Evolutionary conservation across 2,888 invertebrate genomes (phyloP), one percentile per base, ranked within the genome.

Genomic region (Lampropteryx suffumata): DNA sequence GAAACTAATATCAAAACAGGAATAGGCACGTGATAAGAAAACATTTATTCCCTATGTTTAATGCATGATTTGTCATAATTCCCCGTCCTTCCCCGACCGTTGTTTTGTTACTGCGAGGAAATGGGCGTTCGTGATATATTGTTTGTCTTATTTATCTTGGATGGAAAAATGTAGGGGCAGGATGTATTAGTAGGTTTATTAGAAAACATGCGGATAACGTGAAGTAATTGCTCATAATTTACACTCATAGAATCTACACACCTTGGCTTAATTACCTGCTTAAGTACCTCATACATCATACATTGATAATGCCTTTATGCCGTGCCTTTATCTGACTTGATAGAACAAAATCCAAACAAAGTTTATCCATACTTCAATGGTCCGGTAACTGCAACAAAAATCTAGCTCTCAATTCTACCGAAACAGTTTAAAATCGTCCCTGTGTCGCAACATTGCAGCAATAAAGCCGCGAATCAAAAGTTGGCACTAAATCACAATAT

Each of bases 11-110:
- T 88, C 84, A 83, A 84, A 89, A 86, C 88, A 88, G 83, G 83
- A 87, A 84, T 88, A 89, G 88, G 86, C 83, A 89, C 90, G 90
- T 90, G 90, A 89, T 90, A 89, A 89, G 90, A 89, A 89, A 90
- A 90, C 90, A 90, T 90, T 90, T 89, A 90, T 90, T 89, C 88
- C 84, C 89, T 79, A 89, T 90, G 90, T 90, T 90, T 90, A 90
- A 90, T 90, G 89, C 89, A 90, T 89, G 89, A 89, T 90, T 88
- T 88, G 89, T 89, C 88, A 88, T 89, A 90, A 89, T 90, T 90
- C 84, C 77, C 83, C 80, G 77, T 83, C 87, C 83, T 79, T 68
- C 72, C 70, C 63, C 69, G 78, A 71, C 77, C 78, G 83, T 87
- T 88, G 87, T 89, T 86, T 88, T 84, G 85, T 84, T 76, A 77